Conservation (phyloP, 2,113 vertebrate genomes). For the Brachyhypopomus occidentalis region DNA sequence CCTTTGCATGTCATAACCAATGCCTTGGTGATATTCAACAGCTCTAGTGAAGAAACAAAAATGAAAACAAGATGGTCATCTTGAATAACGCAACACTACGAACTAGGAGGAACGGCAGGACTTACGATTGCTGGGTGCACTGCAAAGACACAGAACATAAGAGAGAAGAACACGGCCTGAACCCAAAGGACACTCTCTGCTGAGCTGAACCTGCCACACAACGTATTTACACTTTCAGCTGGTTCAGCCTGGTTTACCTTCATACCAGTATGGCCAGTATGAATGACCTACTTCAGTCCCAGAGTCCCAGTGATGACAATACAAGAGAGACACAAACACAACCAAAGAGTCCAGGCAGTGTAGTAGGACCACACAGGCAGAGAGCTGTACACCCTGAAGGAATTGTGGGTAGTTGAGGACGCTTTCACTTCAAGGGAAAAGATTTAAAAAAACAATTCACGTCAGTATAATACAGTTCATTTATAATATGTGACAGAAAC, state of each 20-base stretch:
- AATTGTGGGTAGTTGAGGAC: neutral
- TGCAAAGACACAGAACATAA: slow-evolving; percentile 74
- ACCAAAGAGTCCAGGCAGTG: slow-evolving; percentile 70
- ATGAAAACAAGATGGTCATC: too few relatives aligned
- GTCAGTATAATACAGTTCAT: neutral
- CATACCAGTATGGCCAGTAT: neutral
- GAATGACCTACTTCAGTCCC: slow-evolving; percentile 72
- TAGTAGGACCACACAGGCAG: slow-evolving; percentile 55
- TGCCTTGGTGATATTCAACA: too few relatives aligned
- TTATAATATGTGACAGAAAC: too few relatives aligned
- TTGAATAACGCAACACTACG: too few relatives aligned
- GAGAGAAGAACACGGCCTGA: slow-evolving; percentile 72
- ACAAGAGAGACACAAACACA: slow-evolving; percentile 61
- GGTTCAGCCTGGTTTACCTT: neutral
- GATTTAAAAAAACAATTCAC: neutral
- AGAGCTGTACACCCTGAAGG: neutral
- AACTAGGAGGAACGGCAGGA: neutral
- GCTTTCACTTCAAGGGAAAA: slow-evolving; percentile 5
- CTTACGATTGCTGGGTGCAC: slow-evolving; percentile 78
- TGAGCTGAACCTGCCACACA: slow-evolving; percentile 69
- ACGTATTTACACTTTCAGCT: slow-evolving; percentile 12
- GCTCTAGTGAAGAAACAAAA: too few relatives aligned
- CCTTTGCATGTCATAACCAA: too few relatives aligned
- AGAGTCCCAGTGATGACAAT: slow-evolving; percentile 64
- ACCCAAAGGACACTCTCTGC: slow-evolving; percentile 71